phyloP scores from a whole-genome alignment of 2,888 invertebrate species.

The Hypercompe scribonia region DNA sequence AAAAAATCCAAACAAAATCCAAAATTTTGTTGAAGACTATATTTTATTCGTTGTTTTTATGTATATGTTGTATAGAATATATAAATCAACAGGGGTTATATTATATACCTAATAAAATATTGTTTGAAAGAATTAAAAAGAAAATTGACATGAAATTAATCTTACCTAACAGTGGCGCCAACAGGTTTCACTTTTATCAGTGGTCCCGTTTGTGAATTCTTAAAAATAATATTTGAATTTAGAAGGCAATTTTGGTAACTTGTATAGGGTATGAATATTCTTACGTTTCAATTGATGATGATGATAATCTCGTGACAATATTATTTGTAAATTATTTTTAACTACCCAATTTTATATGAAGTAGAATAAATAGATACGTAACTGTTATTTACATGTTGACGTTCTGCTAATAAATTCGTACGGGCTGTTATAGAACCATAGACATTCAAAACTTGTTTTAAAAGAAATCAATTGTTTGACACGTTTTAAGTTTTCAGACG shows the following conservation, averaged over 20 bases:
- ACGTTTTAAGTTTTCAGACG: not conserved
- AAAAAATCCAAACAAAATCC: conserved; percentile 15
- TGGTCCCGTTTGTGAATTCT: conserved; percentile 22
- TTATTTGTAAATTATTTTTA: conserved; percentile 28
- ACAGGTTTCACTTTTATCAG: not conserved
- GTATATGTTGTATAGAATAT: too few species aligned
- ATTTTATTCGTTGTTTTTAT: conserved; percentile 39
- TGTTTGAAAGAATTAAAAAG: not conserved
- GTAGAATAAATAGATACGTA: conserved; percentile 31
- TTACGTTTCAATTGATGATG: conserved; percentile 29
- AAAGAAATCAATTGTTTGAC: not conserved
- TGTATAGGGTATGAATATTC: conserved; percentile 34
- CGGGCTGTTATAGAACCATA: conserved; percentile 61
- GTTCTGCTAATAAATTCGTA: conserved; percentile 67
- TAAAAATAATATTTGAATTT: conserved; percentile 27
- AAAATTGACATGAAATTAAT: not conserved
- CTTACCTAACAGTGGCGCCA: not conserved
- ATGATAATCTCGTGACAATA: conserved; percentile 38
- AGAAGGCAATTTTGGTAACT: conserved; percentile 57
- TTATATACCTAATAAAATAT: not conserved
- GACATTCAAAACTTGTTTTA: conserved; percentile 23
- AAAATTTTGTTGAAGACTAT: not conserved
- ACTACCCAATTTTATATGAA: conserved; percentile 31
- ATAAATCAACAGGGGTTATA: not conserved
- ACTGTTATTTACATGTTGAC: conserved; percentile 49